phyloP scores from a whole-genome alignment of 2,797 vertebrate species.

The Phoebastria nigripes region DNA sequence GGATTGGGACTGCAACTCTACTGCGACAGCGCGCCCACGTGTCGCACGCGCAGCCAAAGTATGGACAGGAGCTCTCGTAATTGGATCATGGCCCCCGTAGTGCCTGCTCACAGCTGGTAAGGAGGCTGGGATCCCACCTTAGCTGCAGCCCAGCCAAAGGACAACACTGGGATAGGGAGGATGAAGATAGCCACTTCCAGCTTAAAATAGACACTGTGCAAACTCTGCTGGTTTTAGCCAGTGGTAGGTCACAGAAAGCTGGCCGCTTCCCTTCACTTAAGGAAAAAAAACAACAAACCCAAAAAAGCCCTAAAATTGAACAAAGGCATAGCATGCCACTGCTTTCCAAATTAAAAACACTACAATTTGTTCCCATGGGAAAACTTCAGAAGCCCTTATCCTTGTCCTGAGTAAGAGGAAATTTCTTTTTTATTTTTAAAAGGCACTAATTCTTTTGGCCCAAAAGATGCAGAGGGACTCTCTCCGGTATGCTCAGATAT shows the following conservation, averaged over 20 bases:
- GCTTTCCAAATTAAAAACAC: neutral
- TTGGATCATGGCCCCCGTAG: fast-evolving
- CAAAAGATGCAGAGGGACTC: neutral
- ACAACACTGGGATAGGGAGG: neutral
- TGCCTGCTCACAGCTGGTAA: neutral
- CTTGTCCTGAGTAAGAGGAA: neutral
- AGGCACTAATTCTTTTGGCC: neutral
- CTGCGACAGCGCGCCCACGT: fast-evolving
- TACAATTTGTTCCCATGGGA: neutral
- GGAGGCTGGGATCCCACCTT: neutral
- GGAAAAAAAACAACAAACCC: neutral
- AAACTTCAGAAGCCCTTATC: neutral
- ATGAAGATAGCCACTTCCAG: neutral
- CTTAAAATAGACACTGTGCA: neutral
- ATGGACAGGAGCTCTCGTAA: fast-evolving
- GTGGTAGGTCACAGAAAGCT: neutral
- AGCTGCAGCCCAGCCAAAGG: neutral
- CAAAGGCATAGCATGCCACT: neutral
- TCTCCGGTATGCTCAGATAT: fast-evolving
- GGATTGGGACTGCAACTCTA: neutral
- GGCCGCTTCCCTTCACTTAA: neutral
- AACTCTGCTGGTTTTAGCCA: neutral
- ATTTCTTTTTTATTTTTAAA: neutral
- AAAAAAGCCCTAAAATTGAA: neutral
- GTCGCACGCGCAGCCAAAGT: fast-evolving